Evolutionary conservation across 2,888 invertebrate genomes (phyloP).

Genomic region (Norana najaformis): DNA sequence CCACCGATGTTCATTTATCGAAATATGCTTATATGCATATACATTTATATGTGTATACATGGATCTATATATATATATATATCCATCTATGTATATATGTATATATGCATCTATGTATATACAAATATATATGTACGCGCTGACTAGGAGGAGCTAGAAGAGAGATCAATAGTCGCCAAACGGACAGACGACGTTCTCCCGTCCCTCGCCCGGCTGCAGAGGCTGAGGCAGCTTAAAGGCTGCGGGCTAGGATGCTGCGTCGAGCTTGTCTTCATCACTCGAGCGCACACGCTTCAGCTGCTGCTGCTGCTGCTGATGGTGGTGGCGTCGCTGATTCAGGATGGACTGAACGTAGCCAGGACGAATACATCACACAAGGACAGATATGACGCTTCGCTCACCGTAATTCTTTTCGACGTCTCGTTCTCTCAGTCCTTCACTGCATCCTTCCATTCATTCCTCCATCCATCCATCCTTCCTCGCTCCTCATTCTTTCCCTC

Average conservation of each 20-base stretch:
- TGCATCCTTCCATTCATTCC: neutral
- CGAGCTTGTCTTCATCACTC: neutral
- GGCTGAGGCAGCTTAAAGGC: neutral
- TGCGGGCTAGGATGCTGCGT: neutral
- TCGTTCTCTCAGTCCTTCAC: neutral
- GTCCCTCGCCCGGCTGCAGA: neutral
- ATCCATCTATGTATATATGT: neutral
- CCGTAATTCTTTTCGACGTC: neutral
- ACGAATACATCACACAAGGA: no score
- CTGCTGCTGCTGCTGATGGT: neutral
- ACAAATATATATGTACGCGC: neutral
- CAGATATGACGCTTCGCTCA: neutral
- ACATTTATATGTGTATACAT: neutral
- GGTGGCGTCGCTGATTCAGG: neutral
- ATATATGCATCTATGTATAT: neutral
- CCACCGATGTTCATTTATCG: neutral
- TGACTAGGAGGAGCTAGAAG: neutral
- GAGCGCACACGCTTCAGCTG: neutral
- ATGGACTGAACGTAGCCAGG: neutral
- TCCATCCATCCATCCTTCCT: neutral
- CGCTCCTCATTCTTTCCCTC: neutral
- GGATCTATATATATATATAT: neutral
- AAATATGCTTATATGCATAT: no score
- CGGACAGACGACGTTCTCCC: neutral
- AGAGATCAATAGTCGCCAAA: conserved; percentile 21